Evolutionary conservation across 2,113 vertebrate genomes (phyloP).

Genomic region (Vanacampus margaritifer): DNA sequence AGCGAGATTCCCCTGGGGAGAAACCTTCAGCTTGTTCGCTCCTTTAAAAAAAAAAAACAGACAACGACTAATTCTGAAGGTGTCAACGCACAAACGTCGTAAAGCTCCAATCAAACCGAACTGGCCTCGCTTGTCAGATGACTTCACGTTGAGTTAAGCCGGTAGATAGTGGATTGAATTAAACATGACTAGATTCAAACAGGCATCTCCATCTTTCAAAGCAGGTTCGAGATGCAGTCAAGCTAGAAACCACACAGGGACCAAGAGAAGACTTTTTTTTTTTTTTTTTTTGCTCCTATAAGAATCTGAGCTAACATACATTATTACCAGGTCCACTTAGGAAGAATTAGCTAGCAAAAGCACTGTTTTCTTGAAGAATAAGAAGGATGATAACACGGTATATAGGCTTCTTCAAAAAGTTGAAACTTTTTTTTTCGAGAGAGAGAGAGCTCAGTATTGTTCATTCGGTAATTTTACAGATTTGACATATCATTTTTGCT

Average conservation of each 20-base stretch:
- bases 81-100: conserved; percentile 4
- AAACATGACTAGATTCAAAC: conserved; percentile 2
- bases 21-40: conserved; percentile 16
- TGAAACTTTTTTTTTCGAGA: too few relatives aligned
- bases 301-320: neutral
- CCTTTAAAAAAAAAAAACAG: conserved; percentile 16
- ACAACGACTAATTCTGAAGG: conserved; percentile 26
- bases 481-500: too few relatives aligned
- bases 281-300: neutral
- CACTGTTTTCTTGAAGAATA: too few relatives aligned
- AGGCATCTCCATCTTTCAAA: neutral
- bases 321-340: neutral
- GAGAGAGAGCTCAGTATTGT: too few relatives aligned
- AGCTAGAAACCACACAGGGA: neutral
- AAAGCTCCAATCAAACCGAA: neutral
- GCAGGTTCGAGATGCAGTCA: neutral
- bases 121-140: conserved; percentile 14
- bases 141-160: conserved; percentile 7
- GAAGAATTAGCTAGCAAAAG: too few relatives aligned
- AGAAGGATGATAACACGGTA: too few relatives aligned
- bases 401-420: too few relatives aligned
- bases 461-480: too few relatives aligned
- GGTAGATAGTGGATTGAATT: neutral
- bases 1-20: conserved; percentile 19
- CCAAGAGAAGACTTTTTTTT: neutral